Evolutionary conservation across 2,113 vertebrate genomes (phyloP), one percentile per base, ranked within the genome.

Genomic region (Penelope pileata): DNA sequence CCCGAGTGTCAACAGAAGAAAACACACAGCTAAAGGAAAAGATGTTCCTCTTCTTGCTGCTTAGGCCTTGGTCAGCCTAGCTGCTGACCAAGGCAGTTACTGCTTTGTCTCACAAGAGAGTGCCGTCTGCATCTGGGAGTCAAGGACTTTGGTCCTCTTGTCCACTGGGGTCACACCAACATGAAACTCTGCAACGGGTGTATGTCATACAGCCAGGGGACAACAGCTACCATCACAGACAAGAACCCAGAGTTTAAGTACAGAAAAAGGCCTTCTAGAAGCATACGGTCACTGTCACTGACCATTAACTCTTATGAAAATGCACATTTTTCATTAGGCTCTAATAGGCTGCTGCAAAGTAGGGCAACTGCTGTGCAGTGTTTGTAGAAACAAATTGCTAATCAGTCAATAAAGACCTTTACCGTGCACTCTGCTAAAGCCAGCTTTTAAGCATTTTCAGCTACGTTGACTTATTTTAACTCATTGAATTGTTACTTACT

Each of bases 241-340:
- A 36, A 1, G 30, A 90, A 79, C 84, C 72, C 50, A 58, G 80
- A 83, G 75, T 76, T 91, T 77, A 95, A 91, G 51, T 42, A 87
- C 53, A 91, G 78, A 94, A 72, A 70, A 87, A 94, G 63, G 38
- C 42, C 67, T 93, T 3, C 0, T 48, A 89, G 82, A 94, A 93
- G 83, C 84, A 26, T 7, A 75, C 64, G 42, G 62, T 83, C 94
- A 89, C 91, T 66, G 89, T 96, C 97, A 96, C 95, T 95, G 90
- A 72, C 93, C 89, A 98, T 97, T 98, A 98, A 90, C n/a, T 68
- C 86, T 94, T 97, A 96, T 82, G 62, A 96, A 97, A 98, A 97
- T 91, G 77, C 96, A 86, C 94, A 96, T 97, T 97, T 97, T 97
- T 98, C 96, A 97, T 97, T 96, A 97, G 91, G 67, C 59, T 90